Evolutionary conservation across 2,888 invertebrate genomes (phyloP), one percentile per base, ranked within the genome.

Genomic region (Drosophila mercatorum): DNA sequence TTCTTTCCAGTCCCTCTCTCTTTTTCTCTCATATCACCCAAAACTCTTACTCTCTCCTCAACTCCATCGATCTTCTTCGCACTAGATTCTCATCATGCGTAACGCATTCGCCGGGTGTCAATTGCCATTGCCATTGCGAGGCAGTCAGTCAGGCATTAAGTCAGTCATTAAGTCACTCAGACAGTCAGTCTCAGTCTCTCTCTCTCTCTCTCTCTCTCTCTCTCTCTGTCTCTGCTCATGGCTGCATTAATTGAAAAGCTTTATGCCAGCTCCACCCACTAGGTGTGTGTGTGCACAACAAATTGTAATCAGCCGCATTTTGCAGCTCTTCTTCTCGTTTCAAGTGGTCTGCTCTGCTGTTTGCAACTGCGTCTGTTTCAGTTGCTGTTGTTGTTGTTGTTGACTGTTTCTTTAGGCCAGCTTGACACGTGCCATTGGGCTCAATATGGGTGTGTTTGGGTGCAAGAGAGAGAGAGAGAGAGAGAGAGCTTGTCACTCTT

Each of bases 241-340:
- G 64, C 58, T 65, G 72, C 76, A 75, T 46, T 62, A 67, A 77
- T 81, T 80, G 65, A 76, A 62, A 62, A 53, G 60, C 59, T 52
- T 60, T 11, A n/a, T 36, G 8, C 49, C 28, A n/a, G 7, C 51
- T 17, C 28, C 44, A 3, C 26, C 28, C 47, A 53, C n/a, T 38
- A 36, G 17, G 17, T 36, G 40, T 11, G 28, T 43, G 53, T 46
- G 46, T 26, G 49, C 55, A 47, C 49, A 68, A 58, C 58, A 43
- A 59, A 47, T 68, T 58, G 68, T 67, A 58, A 59, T 51, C 58
- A 56, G 22, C 44, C 28, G 59, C 58, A 58, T 56, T 72, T 44
- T 28, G 41, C 26, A 40, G 38, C 36, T 52, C 36, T 52, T 52
- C 38, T 55, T n/a, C 26, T 40, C 43, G 52, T 60, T 61, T 70